Conservation (phyloP, 92 coral and sea anemone genomes). For the Nematostella vectensis region DNA sequence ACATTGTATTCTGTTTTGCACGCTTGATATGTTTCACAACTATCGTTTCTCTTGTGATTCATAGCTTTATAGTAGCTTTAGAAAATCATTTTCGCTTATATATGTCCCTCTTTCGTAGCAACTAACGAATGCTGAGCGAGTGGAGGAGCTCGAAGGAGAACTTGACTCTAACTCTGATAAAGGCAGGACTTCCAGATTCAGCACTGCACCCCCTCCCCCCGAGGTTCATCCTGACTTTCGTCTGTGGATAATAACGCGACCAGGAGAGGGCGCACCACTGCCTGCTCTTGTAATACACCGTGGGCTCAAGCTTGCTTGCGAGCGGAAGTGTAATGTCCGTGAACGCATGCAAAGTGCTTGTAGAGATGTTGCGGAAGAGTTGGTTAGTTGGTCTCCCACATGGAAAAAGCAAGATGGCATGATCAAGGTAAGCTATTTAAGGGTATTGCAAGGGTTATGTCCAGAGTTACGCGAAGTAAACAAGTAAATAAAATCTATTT, state of each 20-base stretch:
- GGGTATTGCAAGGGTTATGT: background rate
- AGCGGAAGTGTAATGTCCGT: slow-evolving; percentile 47
- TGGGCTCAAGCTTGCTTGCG: slow-evolving; percentile 92
- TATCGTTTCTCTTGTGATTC: too few species aligned
- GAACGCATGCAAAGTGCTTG: slow-evolving; percentile 39
- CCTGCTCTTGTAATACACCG: slow-evolving; percentile 80
- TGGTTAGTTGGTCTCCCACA: slow-evolving; percentile 33
- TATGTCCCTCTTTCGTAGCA: slow-evolving; percentile 6
- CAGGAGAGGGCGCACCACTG: slow-evolving; percentile 58
- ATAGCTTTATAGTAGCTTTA: too few species aligned
- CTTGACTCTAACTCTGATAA: slow-evolving; percentile 2
- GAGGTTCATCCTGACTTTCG: slow-evolving; percentile 79
- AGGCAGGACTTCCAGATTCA: slow-evolving; percentile 11
- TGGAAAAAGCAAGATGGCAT: slow-evolving; percentile 12
- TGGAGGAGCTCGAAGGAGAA: slow-evolving; percentile 12
- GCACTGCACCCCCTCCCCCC: slow-evolving; percentile 1
- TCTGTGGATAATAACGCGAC: slow-evolving; percentile 61
- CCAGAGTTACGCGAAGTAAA: background rate
- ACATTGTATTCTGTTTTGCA: too few species aligned
- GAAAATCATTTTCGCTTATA: too few species aligned
- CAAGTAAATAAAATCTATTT: background rate
- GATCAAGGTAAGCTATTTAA: slow-evolving; percentile 32
- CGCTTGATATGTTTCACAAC: too few species aligned
- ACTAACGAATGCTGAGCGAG: slow-evolving; percentile 10
- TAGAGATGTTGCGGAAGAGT: slow-evolving; percentile 30